Conservation (phyloP, 2,113 vertebrate genomes). For the Pluvianellus socialis region DNA sequence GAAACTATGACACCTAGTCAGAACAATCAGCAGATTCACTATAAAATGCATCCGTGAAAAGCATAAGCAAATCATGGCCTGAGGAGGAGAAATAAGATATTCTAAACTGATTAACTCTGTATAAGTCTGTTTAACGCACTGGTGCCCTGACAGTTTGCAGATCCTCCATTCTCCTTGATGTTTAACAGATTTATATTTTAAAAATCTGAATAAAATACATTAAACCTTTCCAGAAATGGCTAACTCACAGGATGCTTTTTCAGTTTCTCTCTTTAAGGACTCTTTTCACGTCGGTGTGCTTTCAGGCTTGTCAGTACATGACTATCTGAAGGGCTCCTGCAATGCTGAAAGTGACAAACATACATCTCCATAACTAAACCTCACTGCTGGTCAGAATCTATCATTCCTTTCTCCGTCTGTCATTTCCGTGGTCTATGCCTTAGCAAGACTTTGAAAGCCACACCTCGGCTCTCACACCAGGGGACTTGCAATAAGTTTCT, state of each 20-base stretch:
- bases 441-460: not conserved
- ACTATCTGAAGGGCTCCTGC: not conserved
- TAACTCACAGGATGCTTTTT: not conserved
- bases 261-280: not conserved
- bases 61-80: not conserved
- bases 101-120: not conserved
- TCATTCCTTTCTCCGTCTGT: not conserved
- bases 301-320: not conserved
- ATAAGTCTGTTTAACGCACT: not conserved
- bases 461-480: fast-evolving
- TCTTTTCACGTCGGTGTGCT: not conserved
- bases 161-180: not conserved
- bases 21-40: not conserved
- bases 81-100: not conserved
- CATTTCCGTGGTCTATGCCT: not conserved
- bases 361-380: not conserved
- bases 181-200: not conserved
- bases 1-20: not conserved
- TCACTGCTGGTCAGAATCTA: not conserved
- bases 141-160: not conserved
- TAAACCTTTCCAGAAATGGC: not conserved
- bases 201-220: not conserved
- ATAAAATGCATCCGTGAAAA: not conserved
- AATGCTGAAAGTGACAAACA: not conserved
- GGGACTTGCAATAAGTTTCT: not conserved